Base-by-base conservation (phyloP, 2,113 vertebrate species). In the Dasyornis broadbenti region DNA sequence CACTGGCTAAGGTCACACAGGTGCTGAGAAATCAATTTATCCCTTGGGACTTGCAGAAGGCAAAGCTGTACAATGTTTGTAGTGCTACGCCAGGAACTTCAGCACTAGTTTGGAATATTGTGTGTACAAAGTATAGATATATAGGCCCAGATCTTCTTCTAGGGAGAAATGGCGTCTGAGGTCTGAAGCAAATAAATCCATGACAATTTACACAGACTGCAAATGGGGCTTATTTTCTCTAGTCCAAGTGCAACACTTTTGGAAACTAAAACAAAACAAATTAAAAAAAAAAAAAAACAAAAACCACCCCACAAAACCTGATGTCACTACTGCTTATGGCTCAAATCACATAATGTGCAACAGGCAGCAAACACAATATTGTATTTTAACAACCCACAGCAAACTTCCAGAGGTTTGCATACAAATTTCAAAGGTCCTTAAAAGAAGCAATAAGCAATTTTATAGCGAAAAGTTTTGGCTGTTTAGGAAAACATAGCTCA, bases 1-100 rank as follows among this genome's bases (percentile, higher is more conserved):
- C 7, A 9, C 72, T 86, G 76, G 12, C 80, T 52, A 23, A 50
- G 49, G 76, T 89, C 86, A 94, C 65, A 5, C 90, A 59, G 83
- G 93, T 78, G 87, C 92, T 44, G 53, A 84, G 94, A 91, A 96
- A 96, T 57, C 59, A 82, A 72, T 95, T 97, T 89, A 70, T 57
- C 91, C 86, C 91, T 21, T 6, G 82, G 78, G 91, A 64, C 66
- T 71, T 9, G 63, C 33, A 59, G 44, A 22, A 77, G 61, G 37
- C 47, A 85, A 93, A 72, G 82, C 86, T 69, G 63, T 35, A 35
- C 60, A 39, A 2, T 52, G 42, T 89, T 95, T 87, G 61, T 45
- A 45, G 60, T 13, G 31, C 76, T 50, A 3, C 4, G 39, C 50
- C 72, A 73, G 52, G 86, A 95, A 94, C 65, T 75, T 69, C 77